Evolutionary conservation across 2,797 vertebrate species (phyloP), one percentile per base, ranked within the genome.

Genomic region (Etheostoma nigrum): DNA sequence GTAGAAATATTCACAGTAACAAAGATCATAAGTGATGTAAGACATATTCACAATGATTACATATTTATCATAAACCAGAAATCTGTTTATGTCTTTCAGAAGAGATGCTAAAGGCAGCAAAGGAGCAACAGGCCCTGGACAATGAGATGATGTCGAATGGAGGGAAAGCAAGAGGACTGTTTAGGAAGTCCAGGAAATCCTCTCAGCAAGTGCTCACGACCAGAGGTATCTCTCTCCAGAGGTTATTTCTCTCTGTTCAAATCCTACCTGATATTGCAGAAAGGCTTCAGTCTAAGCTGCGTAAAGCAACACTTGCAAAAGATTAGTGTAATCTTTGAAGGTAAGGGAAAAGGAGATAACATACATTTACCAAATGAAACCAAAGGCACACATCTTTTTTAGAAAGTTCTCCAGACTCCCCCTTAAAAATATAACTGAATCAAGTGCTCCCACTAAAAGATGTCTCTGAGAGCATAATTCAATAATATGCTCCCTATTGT

Each of bases 71-170:
- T 8, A 21, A 64, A 36, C 16, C 4, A 7, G 5, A 65, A 60
- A 48, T 69, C 6, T 49, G 8, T 30, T 40, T 71, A 11, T 84
- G 69, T 69, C 53, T 84, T 82, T 76, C 89, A 99, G 98, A 97
- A 53, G 98, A 98, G 88, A 92, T 95, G 74, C 85, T 97, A 78
- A 97, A 94, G 78, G 89, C 97, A 81, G 96, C 96, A n/a, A 93
- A 93, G 89, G 97, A 98, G 78, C 97, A 97, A 63, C 63, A 95
- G 84, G 94, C 89, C 0, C 82, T 97, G 73, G 97, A 99, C 79
- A 95, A 94, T 4, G 97, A 95, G 4, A 93, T 96, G 76, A 91
- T 93, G 86, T n/a, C 71, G 0, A 95, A 95, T 67, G 95, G 95
- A 82, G 93, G 91, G 4, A 95, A 92, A 74, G 21, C 74, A 36